These are phyloP conservation scores for Drosophila bocki DNA, from an alignment of 1,140 invertebrate species.

Conservation along the genomic window DNA sequence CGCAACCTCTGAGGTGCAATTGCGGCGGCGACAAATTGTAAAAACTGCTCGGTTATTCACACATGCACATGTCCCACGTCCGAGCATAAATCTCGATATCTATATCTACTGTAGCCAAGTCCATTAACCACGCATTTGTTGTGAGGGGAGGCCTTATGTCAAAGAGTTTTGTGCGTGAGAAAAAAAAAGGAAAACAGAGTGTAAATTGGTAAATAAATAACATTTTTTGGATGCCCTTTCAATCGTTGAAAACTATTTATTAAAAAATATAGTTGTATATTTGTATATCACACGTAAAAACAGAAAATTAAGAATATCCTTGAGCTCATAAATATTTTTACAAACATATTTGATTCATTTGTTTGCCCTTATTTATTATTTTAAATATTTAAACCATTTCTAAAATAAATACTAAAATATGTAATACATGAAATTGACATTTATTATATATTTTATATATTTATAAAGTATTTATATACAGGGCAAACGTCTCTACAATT, in stretches of 20 bases:
- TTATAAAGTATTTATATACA: too few relatives aligned
- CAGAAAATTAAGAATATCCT: too few relatives aligned
- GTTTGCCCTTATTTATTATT: not conserved
- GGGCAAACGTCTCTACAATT: too few relatives aligned
- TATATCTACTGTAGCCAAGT: slow-evolving; percentile 42
- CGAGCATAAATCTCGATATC: slow-evolving; percentile 44
- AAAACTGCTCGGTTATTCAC: slow-evolving; percentile 34
- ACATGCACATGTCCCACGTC: slow-evolving; percentile 22
- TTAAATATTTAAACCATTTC: too few relatives aligned
- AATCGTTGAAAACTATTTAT: not conserved
- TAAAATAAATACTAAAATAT: too few relatives aligned
- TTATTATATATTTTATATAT: too few relatives aligned
- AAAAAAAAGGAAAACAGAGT: slow-evolving; percentile 2
- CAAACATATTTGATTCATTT: not conserved
- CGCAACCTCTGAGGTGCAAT: slow-evolving; percentile 8
- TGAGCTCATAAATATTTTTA: not conserved
- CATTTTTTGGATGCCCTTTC: not conserved
- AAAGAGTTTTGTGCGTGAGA: slow-evolving; percentile 50
- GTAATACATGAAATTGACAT: too few relatives aligned
- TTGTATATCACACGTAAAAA: too few relatives aligned
- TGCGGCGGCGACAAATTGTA: slow-evolving; percentile 51
- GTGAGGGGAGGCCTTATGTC: slow-evolving; percentile 41
- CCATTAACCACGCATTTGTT: slow-evolving; percentile 61
- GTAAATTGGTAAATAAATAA: not conserved
- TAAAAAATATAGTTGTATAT: too few relatives aligned